Conservation (phyloP, 2,888 invertebrate genomes). For the Amphipoea lucens region DNA sequence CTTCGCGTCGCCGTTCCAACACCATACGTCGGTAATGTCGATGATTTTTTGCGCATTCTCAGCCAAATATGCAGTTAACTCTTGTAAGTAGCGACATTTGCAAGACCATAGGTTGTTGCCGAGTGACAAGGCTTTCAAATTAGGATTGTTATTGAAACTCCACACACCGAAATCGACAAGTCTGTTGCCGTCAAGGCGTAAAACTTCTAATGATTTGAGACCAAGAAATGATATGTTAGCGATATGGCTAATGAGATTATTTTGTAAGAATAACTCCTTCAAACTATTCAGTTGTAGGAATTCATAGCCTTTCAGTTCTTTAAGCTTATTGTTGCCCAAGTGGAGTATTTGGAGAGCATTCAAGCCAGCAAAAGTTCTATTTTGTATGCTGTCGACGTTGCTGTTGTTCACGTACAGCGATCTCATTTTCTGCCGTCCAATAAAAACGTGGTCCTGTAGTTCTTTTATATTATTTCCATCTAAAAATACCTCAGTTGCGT, state of each 20-base stretch:
- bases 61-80: conserved; percentile 94
- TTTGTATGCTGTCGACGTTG: conserved; percentile 95
- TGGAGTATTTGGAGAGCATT: conserved; percentile 94
- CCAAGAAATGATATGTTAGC: conserved; percentile 95
- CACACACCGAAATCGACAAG: conserved; percentile 95
- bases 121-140: conserved; percentile 93
- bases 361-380: conserved; percentile 97
- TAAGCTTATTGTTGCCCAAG: conserved; percentile 95
- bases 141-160: conserved; percentile 92
- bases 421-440: conserved; percentile 96
- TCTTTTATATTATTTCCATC: conserved; percentile 97
- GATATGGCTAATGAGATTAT: conserved; percentile 95
- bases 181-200: conserved; percentile 96
- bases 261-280: conserved; percentile 95
- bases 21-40: conserved; percentile 95
- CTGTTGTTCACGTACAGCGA: conserved; percentile 96
- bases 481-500: conserved; percentile 97
- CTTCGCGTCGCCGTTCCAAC: conserved; percentile 94
- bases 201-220: conserved; percentile 93
- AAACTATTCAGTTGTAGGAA: conserved; percentile 95
- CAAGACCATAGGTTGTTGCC: conserved; percentile 97
- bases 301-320: conserved; percentile 95
- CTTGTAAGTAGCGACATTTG: conserved; percentile 96
- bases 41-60: conserved; percentile 95
- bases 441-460: conserved; percentile 96